Conservation (phyloP, 2,113 vertebrate species). For the Marmota monax region DNA sequence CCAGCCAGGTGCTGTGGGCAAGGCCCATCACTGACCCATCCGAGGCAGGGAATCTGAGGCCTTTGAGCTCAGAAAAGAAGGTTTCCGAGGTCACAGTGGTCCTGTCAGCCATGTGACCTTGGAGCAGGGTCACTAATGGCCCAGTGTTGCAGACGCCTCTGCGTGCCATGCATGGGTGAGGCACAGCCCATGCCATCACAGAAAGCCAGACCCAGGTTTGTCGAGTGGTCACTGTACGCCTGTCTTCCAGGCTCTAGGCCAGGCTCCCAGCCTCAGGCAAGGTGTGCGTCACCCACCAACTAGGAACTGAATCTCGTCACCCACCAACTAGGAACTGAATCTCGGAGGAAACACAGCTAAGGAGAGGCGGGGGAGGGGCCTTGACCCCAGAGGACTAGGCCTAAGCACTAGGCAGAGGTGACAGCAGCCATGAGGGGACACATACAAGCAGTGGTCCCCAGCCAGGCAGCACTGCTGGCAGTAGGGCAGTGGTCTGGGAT, state of each 20-base stretch:
- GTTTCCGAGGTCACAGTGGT: background rate
- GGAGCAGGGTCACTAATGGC: background rate
- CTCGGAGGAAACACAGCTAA: background rate
- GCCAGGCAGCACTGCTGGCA: background rate
- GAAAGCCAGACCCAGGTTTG: accelerated
- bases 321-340: background rate
- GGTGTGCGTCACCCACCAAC: background rate
- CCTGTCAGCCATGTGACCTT: background rate
- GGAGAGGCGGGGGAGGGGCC: background rate
- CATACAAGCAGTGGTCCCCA: too few relatives aligned
- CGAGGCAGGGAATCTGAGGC: background rate
- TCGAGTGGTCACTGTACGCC: background rate
- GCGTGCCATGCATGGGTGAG: accelerated
- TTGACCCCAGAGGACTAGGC: background rate
- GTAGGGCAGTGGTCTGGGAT: background rate
- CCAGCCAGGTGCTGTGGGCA: accelerated
- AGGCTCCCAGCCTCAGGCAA: background rate
- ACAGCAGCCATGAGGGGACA: too few relatives aligned
- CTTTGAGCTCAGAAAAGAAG: too few relatives aligned
- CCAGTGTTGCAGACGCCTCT: accelerated
- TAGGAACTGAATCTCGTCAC: background rate
- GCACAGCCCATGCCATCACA: too few relatives aligned
- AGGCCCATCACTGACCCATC: background rate
- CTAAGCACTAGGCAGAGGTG: background rate
- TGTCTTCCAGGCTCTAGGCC: background rate